phyloP scores from a whole-genome alignment of 2,113 vertebrate genomes.

The Gnathonemus echidnorhynchus region DNA sequence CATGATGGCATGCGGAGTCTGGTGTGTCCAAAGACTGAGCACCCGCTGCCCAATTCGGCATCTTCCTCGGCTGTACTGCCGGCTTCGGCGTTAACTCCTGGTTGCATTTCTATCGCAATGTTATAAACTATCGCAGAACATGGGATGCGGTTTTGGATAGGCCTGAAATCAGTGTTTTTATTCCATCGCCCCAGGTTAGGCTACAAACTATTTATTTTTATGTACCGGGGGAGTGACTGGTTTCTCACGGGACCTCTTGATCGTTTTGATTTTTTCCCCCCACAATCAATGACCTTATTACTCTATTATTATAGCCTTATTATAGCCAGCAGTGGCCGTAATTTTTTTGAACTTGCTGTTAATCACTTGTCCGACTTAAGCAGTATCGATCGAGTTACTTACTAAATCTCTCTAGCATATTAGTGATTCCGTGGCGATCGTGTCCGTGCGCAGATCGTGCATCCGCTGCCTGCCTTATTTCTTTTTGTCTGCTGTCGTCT shows the following conservation, averaged over 20 bases:
- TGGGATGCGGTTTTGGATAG: not conserved
- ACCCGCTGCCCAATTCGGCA: not conserved
- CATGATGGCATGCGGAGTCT: not conserved
- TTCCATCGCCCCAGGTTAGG: not conserved
- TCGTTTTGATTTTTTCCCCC: not conserved
- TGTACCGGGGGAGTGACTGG: slow-evolving; percentile 36
- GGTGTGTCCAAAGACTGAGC: not conserved
- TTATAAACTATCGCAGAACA: not conserved
- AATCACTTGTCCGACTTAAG: slow-evolving; percentile 16
- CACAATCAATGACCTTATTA: slow-evolving; percentile 47
- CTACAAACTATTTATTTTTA: not conserved
- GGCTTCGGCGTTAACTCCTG: not conserved
- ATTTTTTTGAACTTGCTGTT: slow-evolving; percentile 41
- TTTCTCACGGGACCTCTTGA: slow-evolving; percentile 36
- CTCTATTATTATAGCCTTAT: slow-evolving; percentile 26
- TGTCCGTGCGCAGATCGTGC: slow-evolving; percentile 35
- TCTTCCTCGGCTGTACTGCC: not conserved
- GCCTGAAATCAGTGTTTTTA: not conserved
- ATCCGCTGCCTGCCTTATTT: not conserved
- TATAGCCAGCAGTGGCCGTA: slow-evolving; percentile 5
- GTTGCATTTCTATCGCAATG: not conserved
- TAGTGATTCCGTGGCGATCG: slow-evolving; percentile 41
- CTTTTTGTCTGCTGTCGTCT: slow-evolving; percentile 29
- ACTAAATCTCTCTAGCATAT: not conserved
- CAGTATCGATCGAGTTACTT: not conserved